Base-by-base conservation (phyloP, 2,113 vertebrate genomes). In the Solenodon paradoxus region DNA sequence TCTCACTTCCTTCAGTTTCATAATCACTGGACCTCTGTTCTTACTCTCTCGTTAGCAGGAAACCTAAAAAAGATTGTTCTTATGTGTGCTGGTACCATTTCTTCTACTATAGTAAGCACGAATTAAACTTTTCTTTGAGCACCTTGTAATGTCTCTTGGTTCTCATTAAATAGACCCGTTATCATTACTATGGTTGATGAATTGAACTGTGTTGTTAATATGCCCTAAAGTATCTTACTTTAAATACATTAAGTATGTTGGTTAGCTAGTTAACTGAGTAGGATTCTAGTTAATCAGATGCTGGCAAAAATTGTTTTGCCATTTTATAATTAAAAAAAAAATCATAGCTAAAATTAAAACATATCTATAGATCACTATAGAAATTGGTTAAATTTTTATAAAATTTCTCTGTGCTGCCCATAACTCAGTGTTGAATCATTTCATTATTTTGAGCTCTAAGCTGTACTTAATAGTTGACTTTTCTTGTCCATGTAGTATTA, bases 271-370 rank as follows among this genome's bases (percentile, higher is more conserved):
- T n/a, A n/a, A n/a, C n/a, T n/a, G n/a, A n/a, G n/a, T 79, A 75
- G 80, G 5, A 47, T 75, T 81, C 49, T 15, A 68, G n/a, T 87
- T 71, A 75, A 47, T 61, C 64, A 35, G 61, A 26, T 92, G 11
- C 53, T 84, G 61, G 47, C 51, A 75, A 88, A 82, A 93, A 35
- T 93, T 51, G 17, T 66, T 51, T 47, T 86, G 16, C 51, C 32
- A 80, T 87, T 28, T 75, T 35, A 17, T 74, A 80, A 95, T n/a
- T n/a, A n/a, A n/a, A n/a, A n/a, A n/a, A n/a, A n/a, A n/a, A 92
- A 63, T 51, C 28, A 61, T 88, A 12, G 83, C 9, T 88, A 77
- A 92, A 90, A 66, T 84, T 64, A 95, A 84, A 28, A 10, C 49
- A 92, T 66, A 2, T 85, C 2, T 57, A 1, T 51, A 66, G 57